Evolutionary conservation across 2,797 vertebrate species (phyloP), one percentile per base, ranked within the genome.

Genomic region (Anas bernieri): DNA sequence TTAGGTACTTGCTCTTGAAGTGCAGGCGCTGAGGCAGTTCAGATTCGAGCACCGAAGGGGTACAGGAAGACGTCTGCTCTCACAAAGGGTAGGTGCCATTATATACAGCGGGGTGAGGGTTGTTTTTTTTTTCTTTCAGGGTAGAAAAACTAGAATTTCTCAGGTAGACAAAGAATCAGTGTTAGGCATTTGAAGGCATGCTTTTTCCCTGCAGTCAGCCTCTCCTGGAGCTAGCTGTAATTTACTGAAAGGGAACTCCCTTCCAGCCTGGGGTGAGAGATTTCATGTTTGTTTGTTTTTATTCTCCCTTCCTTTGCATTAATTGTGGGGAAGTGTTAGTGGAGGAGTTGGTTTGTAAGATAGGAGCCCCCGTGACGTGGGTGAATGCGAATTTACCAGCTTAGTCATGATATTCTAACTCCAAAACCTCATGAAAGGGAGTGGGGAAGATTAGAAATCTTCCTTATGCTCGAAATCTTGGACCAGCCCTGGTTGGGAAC

Each of bases 281-380:
- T 88, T 79, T 66, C 14, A 70, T 46, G 21, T 66, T 20, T 20
- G 43, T 37, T 35, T 35, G 18, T 66, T 70, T 16, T 22, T 67
- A 82, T 89, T 85, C 73, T 16, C 56, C 30, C 28, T 81, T 86
- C 41, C 55, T 83, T 85, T 85, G 64, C 23, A 15, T 86, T 77
- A 70, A 64, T 58, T 79, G 4, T 90, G 58, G 45, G 37, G 35
- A 69, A 61, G 14, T n/a, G 17, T 45, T 17, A 23, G 37, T 37
- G 76, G n/a, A 89, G 23, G 39, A 86, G 39, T 81, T 85, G 16
- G 50, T 93, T 86, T 87, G 22, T 56, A 83, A 66, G 15, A 26
- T 61, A 28, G 18, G 14, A 87, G 13, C 20, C 16, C 12, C 46
- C 8, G 10, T 4, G 1, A 50, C 7, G 1, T 37, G 11, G 4